Evolutionary conservation across 2,797 vertebrate genomes (phyloP).

Genomic region (Adrianichthys oophorus): DNA sequence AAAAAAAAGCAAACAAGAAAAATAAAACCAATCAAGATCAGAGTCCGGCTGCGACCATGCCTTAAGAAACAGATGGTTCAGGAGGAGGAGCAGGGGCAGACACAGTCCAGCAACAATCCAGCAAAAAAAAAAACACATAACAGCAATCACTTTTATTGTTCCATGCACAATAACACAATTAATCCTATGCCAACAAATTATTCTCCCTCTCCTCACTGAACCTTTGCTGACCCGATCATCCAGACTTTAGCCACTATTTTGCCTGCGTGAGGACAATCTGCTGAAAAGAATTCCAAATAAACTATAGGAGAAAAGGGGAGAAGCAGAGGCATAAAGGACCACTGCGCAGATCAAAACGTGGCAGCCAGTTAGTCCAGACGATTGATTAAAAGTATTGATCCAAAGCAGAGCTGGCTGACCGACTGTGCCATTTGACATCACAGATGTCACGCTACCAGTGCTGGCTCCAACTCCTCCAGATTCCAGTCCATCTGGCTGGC

Average conservation of each 20-base stretch:
- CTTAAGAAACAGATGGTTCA: background rate
- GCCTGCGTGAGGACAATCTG: conserved; percentile 14
- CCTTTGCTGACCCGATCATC: conserved; percentile 37
- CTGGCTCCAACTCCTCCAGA: background rate
- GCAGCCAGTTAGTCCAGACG: conserved; percentile 16
- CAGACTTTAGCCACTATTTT: conserved; percentile 31
- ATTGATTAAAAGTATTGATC: conserved; percentile 57
- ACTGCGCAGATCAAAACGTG: conserved; percentile 25
- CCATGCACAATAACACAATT: conserved; percentile 34
- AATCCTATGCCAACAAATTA: conserved; percentile 48
- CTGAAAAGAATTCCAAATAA: conserved; percentile 21
- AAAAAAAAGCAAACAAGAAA: background rate
- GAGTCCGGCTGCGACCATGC: background rate
- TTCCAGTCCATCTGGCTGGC: background rate
- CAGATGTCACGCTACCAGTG: conserved; percentile 6
- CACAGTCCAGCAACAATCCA: conserved; percentile 22
- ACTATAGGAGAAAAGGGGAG: conserved; percentile 21
- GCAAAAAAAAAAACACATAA: conserved; percentile 16
- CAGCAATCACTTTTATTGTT: conserved; percentile 2
- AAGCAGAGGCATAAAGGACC: conserved; percentile 1
- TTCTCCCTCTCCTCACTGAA: conserved; percentile 48
- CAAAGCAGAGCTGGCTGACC: conserved; percentile 25
- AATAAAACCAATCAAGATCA: background rate
- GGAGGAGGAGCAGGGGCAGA: conserved; percentile 9
- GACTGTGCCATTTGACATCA: conserved; percentile 26